Base-by-base conservation (phyloP, 1,140 invertebrate species). In the Megalopta genalis region DNA sequence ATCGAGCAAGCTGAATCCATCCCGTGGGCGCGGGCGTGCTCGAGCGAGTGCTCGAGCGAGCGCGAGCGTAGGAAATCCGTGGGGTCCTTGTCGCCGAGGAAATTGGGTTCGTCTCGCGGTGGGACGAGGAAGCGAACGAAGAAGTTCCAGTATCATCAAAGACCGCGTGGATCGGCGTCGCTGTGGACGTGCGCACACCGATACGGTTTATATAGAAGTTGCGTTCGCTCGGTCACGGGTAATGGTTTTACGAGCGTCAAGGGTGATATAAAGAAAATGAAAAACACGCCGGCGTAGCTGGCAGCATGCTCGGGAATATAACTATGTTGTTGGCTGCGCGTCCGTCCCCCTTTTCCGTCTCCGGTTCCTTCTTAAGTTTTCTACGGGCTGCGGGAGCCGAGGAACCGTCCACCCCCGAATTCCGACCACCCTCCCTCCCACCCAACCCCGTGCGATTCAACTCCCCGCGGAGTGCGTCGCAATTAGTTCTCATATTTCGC, bases 221-320 rank as follows among this genome's bases (percentile, higher is more conserved):
- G 90, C 88, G 89, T 89, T 86, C 87, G 93, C 95, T 95, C 94
- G 95, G 95, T 96, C 95, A 96, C 94, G 95, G 95, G 95, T 96
- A 96, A 96, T 96, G 95, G 95, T 94, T 96, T 96, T 96, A 96
- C 95, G 95, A 96, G 94, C 94, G 94, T 94, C 95, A 94, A 91
- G 95, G 95, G 95, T 95, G 94, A 95, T 95, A 96, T 96, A 96
- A 96, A 96, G 95, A 96, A 96, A 96, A 96, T 96, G 95, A 96
- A 96, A 96, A 96, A 96, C 95, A 96, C 93, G 80, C 84, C 80
- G 77, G 73, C 74, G 72, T 80, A 84, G 87, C 89, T 91, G 88
- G 86, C 90, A 90, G 91, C 92, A 89, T 90, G 89, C 89, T 82
- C 89, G 86, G 87, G 59, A 83, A 83, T 92, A 91, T 91, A 93